Base-by-base conservation (phyloP, 2,797 vertebrate species). In the Menidia menidia region DNA sequence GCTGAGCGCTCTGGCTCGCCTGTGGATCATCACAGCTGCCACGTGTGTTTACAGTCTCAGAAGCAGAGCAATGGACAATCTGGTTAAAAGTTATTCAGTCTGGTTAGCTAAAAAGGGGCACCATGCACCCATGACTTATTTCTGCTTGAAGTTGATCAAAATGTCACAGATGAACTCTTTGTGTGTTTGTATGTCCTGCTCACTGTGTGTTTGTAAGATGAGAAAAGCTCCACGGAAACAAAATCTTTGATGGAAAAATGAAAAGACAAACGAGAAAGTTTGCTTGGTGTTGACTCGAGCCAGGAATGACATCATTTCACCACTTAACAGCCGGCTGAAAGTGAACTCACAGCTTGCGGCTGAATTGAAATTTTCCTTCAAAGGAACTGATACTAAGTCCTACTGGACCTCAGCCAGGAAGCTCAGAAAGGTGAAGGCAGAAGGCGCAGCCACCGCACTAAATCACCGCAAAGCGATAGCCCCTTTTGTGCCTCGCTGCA, bases 1-100 rank as follows among this genome's bases (percentile, higher is more conserved):
- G 67, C 75, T 19, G 65, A 75, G 75, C 63, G 0, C 60, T 47
- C 58, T 68, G 68, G 64, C 67, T 77, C 32, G 82, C 69, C 89
- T 93, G 91, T 64, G 30, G 39, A 88, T 48, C 66, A 42, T 91
- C 88, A 83, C 35, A 60, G 59, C 81, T 90, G 87, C 89, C 89
- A 86, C 44, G 67, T 73, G 71, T 86, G 86, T 92, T 93, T 90
- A 91, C 79, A 84, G 88, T 80, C 69, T 76, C 70, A 51, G 66
- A 77, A 81, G 79, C 63, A 79, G 69, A 80, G 81, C 76, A 77
- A 84, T 80, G 85, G 77, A 67, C 73, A 78, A 73, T 70, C 61
- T 78, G 64, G 77, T 79, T 76, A 74, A 63, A 64, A 55, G 56
- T 51, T 48, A 61, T 75, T 77, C 66, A 72, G 68, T 70, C 63